A percentile compares a stretch with the other conserved stretches of the same genome.
Evolutionary conservation across 2,888 invertebrate genomes (phyloP).

Genomic region (Atrina japonica): DNA sequence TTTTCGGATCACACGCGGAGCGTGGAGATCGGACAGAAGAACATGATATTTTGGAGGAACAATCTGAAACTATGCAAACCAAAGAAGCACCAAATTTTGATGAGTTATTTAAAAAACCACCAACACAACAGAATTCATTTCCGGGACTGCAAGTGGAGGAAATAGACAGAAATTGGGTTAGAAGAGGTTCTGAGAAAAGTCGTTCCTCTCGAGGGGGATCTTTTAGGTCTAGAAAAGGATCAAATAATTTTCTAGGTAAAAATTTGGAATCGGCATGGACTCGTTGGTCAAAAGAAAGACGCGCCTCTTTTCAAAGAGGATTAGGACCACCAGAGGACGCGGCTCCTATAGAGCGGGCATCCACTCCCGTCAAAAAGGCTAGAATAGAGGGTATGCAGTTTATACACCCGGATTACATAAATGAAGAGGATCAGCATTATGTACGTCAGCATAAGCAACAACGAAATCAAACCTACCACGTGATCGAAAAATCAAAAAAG

Average conservation of each 20-base stretch:
- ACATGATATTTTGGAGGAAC: not conserved
- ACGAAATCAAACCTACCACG: conserved; percentile 66
- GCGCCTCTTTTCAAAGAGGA: conserved; percentile 72
- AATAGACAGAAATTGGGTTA: conserved; percentile 64
- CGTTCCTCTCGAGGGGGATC: conserved; percentile 62
- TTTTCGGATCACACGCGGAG: conserved; percentile 7
- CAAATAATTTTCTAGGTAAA: conserved; percentile 59
- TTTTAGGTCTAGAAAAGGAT: conserved; percentile 63
- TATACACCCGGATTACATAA: conserved; percentile 73
- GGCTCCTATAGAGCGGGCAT: conserved; percentile 66
- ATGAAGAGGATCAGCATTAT: conserved; percentile 73
- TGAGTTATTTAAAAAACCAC: conserved; percentile 52
- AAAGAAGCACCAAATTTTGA: conserved; percentile 51
- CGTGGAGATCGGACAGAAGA: not conserved
- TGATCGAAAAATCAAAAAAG: conserved; percentile 71
- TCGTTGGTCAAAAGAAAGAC: conserved; percentile 71
- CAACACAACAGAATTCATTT: conserved; percentile 34
- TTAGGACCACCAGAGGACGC: conserved; percentile 71
- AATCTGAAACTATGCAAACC: conserved; percentile 16
- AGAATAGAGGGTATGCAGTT: conserved; percentile 72
- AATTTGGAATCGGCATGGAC: conserved; percentile 68
- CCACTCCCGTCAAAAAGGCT: conserved; percentile 79
- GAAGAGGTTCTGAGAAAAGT: conserved; percentile 47
- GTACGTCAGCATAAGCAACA: conserved; percentile 69
- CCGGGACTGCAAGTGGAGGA: conserved; percentile 60